phyloP scores from a whole-genome alignment of 2,888 invertebrate genomes.

The Sarcophaga caerulescens region DNA sequence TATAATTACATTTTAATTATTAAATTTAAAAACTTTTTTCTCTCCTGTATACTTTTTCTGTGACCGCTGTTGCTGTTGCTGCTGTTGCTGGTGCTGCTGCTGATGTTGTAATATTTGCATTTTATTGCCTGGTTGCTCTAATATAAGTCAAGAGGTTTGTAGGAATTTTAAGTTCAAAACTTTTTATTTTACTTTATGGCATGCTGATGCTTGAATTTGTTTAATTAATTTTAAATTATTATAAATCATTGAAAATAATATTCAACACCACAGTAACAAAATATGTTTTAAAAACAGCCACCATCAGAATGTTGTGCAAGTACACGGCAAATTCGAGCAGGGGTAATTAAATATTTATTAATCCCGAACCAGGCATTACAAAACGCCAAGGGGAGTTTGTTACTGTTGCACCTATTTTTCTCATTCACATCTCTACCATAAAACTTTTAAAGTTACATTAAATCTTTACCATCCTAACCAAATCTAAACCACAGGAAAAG shows the following conservation, averaged over 20 bases:
- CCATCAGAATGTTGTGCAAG: too few species aligned
- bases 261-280: neutral
- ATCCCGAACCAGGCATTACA: neutral
- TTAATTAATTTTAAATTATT: conserved; percentile 51
- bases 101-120: neutral
- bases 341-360: conserved; percentile 55
- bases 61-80: neutral
- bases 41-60: neutral
- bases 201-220: conserved; percentile 45
- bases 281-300: neutral
- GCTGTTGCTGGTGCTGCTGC: too few species aligned
- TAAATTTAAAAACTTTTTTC: conserved; percentile 50
- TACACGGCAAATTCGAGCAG: neutral
- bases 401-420: neutral
- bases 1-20: conserved; percentile 55
- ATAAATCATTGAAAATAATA: conserved; percentile 34
- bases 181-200: conserved; percentile 19
- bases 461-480: neutral
- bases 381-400: neutral
- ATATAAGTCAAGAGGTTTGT: conserved; percentile 62
- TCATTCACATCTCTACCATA: neutral
- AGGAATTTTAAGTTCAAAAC: conserved; percentile 34
- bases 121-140: conserved; percentile 10
- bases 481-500: too few species aligned
- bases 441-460: neutral